These are phyloP conservation scores for Charina bottae DNA, from an alignment of 2,113 vertebrate genomes.

Conservation along the genomic window DNA sequence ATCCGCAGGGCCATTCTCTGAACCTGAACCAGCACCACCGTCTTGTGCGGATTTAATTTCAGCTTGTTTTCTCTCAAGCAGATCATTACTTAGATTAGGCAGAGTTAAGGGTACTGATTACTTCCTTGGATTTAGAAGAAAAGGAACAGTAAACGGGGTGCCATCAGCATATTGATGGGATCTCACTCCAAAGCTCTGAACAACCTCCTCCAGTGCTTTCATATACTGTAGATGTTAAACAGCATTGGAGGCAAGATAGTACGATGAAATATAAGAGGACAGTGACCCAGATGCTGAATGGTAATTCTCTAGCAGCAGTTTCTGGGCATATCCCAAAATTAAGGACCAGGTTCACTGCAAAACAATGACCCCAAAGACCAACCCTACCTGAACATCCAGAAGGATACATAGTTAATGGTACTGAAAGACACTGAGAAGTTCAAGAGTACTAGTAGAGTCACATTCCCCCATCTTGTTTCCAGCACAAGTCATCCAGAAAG, in stretches of 20 bases:
- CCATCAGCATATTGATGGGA: neutral
- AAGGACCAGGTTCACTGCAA: neutral
- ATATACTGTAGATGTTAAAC: neutral
- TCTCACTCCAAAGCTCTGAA: neutral
- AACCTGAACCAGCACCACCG: neutral
- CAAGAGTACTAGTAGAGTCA: neutral
- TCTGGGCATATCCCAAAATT: neutral
- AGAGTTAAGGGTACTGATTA: too few relatives aligned
- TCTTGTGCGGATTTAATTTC: neutral
- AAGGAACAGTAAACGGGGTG: neutral
- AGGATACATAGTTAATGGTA: neutral
- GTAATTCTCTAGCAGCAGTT: neutral
- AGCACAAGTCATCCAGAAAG: neutral
- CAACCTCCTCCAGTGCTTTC: neutral
- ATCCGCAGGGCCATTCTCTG: neutral
- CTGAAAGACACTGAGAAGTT: neutral
- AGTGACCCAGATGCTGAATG: neutral
- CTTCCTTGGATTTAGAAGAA: neutral
- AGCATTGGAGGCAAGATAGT: neutral
- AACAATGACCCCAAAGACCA: neutral
- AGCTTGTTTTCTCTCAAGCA: neutral
- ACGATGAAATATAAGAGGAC: neutral
- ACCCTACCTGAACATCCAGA: neutral
- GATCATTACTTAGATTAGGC: too few relatives aligned
- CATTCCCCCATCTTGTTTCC: neutral